Percentiles rank a stretch among this genome's conserved stretches.
phyloP scores from a whole-genome alignment of 2,888 invertebrate species.

The Entomobrya proxima region DNA sequence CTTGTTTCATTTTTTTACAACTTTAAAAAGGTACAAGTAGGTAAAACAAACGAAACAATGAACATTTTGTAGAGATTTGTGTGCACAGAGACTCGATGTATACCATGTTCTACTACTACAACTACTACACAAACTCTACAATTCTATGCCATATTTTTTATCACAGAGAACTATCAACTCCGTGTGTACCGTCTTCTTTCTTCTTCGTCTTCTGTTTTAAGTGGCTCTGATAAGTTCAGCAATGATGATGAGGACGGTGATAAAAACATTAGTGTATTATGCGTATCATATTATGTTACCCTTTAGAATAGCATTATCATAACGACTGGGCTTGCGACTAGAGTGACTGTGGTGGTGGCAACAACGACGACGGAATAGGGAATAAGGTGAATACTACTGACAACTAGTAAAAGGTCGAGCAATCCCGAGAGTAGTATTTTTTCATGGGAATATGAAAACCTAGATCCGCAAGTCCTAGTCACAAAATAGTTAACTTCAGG shows the following conservation, averaged over 20 bases:
- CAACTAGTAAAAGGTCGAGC: constrained; percentile 60
- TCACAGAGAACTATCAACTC: too few species aligned
- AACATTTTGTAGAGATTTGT: neutral
- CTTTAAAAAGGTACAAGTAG: neutral
- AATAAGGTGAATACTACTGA: neutral
- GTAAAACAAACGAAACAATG: constrained; percentile 1
- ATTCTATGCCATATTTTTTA: too few species aligned
- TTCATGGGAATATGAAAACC: constrained; percentile 70
- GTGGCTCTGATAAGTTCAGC: constrained; percentile 3
- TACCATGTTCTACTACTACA: neutral
- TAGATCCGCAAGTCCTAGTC: constrained; percentile 63
- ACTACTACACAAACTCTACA: too few species aligned
- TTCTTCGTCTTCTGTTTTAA: neutral
- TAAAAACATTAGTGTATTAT: constrained; percentile 24
- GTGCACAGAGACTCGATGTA: neutral
- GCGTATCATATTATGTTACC: constrained; percentile 35
- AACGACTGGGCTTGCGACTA: neutral
- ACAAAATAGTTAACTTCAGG: constrained; percentile 59
- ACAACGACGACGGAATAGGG: constrained; percentile 7
- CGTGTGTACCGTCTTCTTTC: too few species aligned
- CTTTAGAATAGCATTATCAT: neutral
- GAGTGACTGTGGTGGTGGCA: neutral
- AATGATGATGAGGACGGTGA: constrained; percentile 37
- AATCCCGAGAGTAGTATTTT: constrained; percentile 60
- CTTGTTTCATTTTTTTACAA: constrained; percentile 42